phyloP scores from a whole-genome alignment of 2,797 vertebrate species.

The Todus mexicanus region DNA sequence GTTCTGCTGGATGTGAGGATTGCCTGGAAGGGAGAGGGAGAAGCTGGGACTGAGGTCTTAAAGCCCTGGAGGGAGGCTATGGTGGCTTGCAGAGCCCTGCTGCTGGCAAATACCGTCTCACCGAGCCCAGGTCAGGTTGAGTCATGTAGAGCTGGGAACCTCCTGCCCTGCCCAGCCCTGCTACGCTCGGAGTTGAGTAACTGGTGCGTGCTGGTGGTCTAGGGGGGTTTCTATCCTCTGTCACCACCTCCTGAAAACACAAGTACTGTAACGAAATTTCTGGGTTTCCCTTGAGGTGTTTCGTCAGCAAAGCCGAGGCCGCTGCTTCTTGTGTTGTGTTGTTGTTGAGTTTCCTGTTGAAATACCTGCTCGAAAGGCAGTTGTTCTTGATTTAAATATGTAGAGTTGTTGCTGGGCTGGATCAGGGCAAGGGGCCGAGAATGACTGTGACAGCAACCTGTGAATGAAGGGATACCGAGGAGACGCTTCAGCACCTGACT shows the following conservation, averaged over 20 bases:
- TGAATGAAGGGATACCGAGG: background rate
- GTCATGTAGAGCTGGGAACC: background rate
- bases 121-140: background rate
- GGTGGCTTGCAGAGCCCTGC: background rate
- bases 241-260: background rate
- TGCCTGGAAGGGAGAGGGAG: background rate
- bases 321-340: background rate
- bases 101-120: background rate
- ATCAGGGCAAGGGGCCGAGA: background rate
- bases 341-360: background rate
- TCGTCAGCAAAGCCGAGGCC: background rate
- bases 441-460: background rate
- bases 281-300: background rate
- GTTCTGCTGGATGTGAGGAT: background rate
- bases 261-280: background rate
- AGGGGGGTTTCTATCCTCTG: background rate
- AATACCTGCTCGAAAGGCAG: fast-evolving
- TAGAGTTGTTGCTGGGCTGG: background rate
- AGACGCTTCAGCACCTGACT: fast-evolving
- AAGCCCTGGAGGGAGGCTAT: background rate
- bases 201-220: background rate
- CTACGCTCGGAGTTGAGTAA: fast-evolving
- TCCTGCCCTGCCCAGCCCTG: background rate
- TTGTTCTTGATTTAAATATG: background rate
- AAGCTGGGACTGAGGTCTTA: no score